Base-by-base conservation (phyloP, 2,888 invertebrate species). In the Tetramorium bicarinatum region DNA sequence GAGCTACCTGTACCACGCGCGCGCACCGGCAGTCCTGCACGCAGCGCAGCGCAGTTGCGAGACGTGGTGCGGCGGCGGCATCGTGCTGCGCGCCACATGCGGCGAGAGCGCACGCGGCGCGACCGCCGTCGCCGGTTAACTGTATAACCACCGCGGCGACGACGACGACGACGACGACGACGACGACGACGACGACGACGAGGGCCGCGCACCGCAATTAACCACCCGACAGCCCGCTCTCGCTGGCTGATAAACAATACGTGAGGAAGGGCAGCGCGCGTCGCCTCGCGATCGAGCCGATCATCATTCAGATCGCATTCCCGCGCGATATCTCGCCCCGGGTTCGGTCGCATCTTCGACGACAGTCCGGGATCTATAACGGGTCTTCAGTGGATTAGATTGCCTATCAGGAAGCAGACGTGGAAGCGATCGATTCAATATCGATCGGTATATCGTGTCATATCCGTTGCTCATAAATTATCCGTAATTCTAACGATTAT, bases 1-100 rank as follows among this genome's bases (percentile, higher is more conserved):
- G 79, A 93, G 93, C 94, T 93, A 93, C 94, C 93, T 93, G 92
- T 88, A 91, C 79, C 91, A 90, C 84, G 85, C 84, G 66, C 87
- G 72, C 72, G n/a, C 72, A 85, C 85, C 85, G 84, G 84, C 83
- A 85, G 75, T 88, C 84, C 38, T 76, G 84, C 88, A 84, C 87
- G 79, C 75, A 80, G 84, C 75, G 88, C 79, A 66, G 84, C 83
- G 85, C 85, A 81, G 83, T 49, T 67, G 75, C 54, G 49, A 49
- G 54, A 64, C 47, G 75, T 3, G 34, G 18, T 52, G 69, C 52
- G 52, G 69, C 52, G 52, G 69, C 59, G 79, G 47, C 59, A 61
- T 29, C 82, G 82, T 82, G 84, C 71, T 69, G 67, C 71, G 79
- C 56, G 56, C 86, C 89, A 83, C 89, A 89, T 87, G 89, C 86